Conservation (phyloP, 92 coral and sea anemone genomes). For the Scolanthus callimorphus region DNA sequence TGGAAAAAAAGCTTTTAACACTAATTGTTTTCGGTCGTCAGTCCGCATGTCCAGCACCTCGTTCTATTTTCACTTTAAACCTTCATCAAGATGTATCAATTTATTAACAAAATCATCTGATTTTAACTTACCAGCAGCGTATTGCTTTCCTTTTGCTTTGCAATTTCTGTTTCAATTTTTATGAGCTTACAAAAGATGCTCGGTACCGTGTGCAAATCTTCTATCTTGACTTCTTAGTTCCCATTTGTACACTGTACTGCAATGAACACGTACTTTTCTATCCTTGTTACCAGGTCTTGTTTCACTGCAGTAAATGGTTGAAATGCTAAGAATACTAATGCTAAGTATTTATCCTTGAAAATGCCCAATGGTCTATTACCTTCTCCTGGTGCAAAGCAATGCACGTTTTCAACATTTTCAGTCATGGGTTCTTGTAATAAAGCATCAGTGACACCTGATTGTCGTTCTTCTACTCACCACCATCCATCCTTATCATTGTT, state of each 20-base stretch:
- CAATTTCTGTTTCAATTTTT: constrained; percentile 63
- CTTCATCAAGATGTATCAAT: constrained; percentile 50
- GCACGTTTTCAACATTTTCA: no score
- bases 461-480: constrained; percentile 58
- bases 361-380: constrained; percentile 65
- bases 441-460: constrained; percentile 58
- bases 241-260: constrained; percentile 67
- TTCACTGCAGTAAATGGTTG: constrained; percentile 64
- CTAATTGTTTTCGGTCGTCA: no score
- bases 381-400: constrained; percentile 71
- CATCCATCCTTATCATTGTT: constrained; percentile 52
- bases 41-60: no score
- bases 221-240: constrained; percentile 64
- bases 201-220: constrained; percentile 72
- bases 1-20: no score
- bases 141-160: constrained; percentile 56
- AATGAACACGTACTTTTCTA: constrained; percentile 44
- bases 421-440: constrained; percentile 56
- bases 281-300: constrained; percentile 48
- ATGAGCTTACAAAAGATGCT: constrained; percentile 61
- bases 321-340: constrained; percentile 51
- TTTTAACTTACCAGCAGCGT: constrained; percentile 53
- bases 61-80: no score
- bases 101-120: constrained; percentile 55
- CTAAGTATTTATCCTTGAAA: constrained; percentile 41